Evolutionary conservation across 2,113 vertebrate genomes (phyloP).

Genomic region (Gracilinanus agilis): DNA sequence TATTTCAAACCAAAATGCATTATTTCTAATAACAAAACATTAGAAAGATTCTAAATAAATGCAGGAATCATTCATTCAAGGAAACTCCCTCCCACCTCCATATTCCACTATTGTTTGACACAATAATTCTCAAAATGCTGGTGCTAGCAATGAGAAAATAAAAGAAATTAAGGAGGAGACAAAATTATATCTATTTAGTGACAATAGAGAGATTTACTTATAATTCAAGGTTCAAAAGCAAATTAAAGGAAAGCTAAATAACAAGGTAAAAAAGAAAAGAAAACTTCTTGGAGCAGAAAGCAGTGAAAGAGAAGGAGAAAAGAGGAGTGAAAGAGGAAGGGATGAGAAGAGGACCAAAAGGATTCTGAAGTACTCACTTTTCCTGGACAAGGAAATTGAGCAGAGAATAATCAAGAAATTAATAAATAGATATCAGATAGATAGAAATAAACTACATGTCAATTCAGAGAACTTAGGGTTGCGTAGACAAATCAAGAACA

Average conservation of each 20-base stretch:
- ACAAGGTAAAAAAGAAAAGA: not conserved
- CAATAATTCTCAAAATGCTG: not conserved
- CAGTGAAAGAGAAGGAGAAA: not conserved
- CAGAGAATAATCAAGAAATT: not conserved
- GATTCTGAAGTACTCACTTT: not conserved
- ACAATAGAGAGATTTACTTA: not conserved
- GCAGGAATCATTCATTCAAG: not conserved
- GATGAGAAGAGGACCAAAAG: not conserved
- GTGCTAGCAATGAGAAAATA: not conserved
- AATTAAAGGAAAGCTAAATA: not conserved
- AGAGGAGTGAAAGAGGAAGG: not conserved
- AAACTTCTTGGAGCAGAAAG: not conserved
- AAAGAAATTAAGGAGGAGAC: not conserved
- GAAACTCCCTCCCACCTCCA: not conserved
- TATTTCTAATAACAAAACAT: not conserved
- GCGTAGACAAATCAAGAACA: not conserved
- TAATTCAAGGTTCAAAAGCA: not conserved
- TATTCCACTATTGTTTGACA: not conserved
- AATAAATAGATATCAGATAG: not conserved
- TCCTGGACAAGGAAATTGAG: not conserved
- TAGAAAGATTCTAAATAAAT: not conserved
- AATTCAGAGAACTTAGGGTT: not conserved
- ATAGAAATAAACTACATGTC: not conserved
- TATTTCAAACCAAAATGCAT: not conserved
- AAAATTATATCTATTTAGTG: not conserved